A percentile compares a stretch with the other conserved stretches of the same genome.
Evolutionary conservation across 2,797 vertebrate species (phyloP).

Genomic region (Galago senegalensis): DNA sequence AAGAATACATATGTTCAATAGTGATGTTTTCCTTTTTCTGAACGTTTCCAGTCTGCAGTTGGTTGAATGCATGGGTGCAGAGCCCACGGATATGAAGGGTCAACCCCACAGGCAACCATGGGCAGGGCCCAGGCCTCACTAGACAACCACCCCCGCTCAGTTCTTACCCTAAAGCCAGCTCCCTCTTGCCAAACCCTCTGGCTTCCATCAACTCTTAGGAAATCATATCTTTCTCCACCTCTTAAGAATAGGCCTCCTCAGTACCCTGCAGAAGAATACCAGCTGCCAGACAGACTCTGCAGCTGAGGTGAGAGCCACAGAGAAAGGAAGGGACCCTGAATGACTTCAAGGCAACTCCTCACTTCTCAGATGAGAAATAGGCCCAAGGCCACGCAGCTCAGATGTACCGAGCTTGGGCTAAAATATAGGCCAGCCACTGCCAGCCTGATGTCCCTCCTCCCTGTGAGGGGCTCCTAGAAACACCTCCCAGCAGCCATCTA

Average conservation of each 20-base stretch:
- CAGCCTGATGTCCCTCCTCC: not conserved
- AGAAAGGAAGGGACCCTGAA: not conserved
- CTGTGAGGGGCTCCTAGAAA: not conserved
- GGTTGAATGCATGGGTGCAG: not conserved
- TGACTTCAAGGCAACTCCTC: not conserved
- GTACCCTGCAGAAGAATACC: not conserved
- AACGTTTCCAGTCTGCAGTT: not conserved
- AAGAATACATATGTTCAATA: too few species aligned
- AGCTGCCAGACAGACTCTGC: not conserved
- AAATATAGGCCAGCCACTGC: too few species aligned
- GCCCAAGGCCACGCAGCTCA: too few species aligned
- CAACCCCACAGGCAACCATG: fast-evolving
- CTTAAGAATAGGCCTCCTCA: not conserved
- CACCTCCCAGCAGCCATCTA: not conserved
- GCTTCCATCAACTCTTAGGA: not conserved
- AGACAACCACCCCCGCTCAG: not conserved
- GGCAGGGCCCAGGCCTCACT: not conserved
- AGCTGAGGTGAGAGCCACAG: not conserved
- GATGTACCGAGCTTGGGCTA: not conserved
- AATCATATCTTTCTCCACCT: not conserved
- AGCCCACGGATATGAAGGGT: not conserved
- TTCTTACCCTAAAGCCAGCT: not conserved
- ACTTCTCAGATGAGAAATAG: not conserved
- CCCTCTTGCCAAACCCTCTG: not conserved
- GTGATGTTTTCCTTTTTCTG: not conserved